A percentile compares a stretch with the other conserved stretches of the same genome.
These are phyloP conservation scores for Phalangium opilio DNA, from an alignment of 2,888 invertebrate species.

Conservation along the genomic window DNA sequence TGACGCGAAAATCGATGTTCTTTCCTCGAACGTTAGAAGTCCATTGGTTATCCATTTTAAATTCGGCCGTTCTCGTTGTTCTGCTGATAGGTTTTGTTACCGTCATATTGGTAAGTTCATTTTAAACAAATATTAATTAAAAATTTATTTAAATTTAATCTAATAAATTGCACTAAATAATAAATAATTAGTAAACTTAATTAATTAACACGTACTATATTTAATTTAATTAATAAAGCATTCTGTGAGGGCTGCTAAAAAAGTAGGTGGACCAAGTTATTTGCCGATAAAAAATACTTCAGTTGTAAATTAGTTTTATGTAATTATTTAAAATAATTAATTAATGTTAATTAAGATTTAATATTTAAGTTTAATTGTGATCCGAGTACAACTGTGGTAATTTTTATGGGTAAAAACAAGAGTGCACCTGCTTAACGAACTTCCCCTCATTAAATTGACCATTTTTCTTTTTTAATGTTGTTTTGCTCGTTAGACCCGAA, in stretches of 20 bases:
- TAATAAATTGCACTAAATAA: neutral
- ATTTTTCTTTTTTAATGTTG: too few relatives aligned
- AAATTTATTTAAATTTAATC: neutral
- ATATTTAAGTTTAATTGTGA: too few relatives aligned
- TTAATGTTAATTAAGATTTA: too few relatives aligned
- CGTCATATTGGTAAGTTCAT: constrained; percentile 34
- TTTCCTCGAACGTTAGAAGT: constrained; percentile 37
- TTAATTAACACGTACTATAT: neutral
- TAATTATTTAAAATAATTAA: too few relatives aligned
- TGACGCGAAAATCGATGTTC: constrained; percentile 32
- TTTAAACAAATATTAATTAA: neutral
- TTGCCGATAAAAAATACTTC: too few relatives aligned
- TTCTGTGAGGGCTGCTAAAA: too few relatives aligned
- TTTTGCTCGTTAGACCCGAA: constrained; percentile 29
- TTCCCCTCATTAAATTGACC: too few relatives aligned
- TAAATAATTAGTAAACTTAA: neutral
- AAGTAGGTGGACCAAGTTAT: too few relatives aligned
- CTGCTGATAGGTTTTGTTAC: constrained; percentile 37
- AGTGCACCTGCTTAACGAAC: too few relatives aligned
- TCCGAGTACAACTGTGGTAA: too few relatives aligned
- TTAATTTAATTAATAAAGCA: neutral
- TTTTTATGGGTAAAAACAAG: too few relatives aligned
- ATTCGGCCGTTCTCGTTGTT: constrained; percentile 37
- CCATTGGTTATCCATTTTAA: constrained; percentile 39
- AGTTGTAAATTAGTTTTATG: too few relatives aligned